phyloP scores from a whole-genome alignment of 2,797 vertebrate species.

The Pseudochirops cupreus region DNA sequence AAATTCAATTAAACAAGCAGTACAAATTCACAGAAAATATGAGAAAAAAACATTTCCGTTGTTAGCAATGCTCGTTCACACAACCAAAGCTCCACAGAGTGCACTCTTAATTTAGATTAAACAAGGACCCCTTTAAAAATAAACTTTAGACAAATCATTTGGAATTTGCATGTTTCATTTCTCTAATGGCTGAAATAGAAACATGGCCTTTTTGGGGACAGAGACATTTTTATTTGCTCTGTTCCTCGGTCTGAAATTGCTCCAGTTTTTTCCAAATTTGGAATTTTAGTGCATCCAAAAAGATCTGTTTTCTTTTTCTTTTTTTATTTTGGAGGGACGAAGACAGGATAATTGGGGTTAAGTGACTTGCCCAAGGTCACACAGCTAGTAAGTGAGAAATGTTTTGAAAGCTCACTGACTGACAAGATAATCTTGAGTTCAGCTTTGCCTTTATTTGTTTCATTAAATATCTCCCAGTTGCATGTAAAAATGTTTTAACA shows the following conservation, averaged over 20 bases:
- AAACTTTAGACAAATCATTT: background rate
- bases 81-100: background rate
- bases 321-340: background rate
- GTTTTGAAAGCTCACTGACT: background rate
- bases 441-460: background rate
- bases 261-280: background rate
- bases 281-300: background rate
- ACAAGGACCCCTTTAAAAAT: background rate
- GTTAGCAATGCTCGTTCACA: background rate
- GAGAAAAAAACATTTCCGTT: background rate
- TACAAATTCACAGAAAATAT: background rate
- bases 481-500: background rate
- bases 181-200: background rate
- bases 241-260: background rate
- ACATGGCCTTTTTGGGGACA: background rate
- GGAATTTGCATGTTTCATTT: slow-evolving; percentile 1
- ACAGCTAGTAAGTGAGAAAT: no score
- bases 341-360: no score
- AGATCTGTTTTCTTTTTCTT: background rate
- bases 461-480: background rate
- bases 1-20: background rate
- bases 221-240: background rate
- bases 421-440: background rate
- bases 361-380: no score
- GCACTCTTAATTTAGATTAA: background rate